Percentiles rank a stretch among this genome's conserved stretches.
These are phyloP conservation scores for Drosophila engyochracea DNA, from an alignment of 2,888 invertebrate species.

Conservation along the genomic window DNA sequence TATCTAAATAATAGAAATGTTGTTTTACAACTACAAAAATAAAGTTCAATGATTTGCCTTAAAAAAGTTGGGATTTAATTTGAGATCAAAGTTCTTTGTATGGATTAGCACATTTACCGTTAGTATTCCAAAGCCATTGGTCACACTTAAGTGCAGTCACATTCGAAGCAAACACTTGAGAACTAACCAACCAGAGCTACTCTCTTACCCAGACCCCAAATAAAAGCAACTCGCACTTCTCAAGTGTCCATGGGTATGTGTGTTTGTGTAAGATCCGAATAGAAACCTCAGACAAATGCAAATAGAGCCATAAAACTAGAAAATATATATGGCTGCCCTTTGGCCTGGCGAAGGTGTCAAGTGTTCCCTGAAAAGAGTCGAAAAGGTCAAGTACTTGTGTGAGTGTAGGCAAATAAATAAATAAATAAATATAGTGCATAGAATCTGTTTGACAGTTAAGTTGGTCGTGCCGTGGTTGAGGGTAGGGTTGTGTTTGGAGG, in stretches of 20 bases:
- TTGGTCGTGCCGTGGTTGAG: not conserved
- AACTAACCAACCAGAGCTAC: slow-evolving; percentile 26
- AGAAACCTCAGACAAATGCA: slow-evolving; percentile 49
- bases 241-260: slow-evolving; percentile 8
- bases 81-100: not conserved
- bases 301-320: slow-evolving; percentile 60
- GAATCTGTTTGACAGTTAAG: slow-evolving; percentile 8
- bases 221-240: slow-evolving; percentile 47
- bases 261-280: slow-evolving; percentile 62
- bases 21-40: not conserved
- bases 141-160: slow-evolving; percentile 23
- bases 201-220: slow-evolving; percentile 15
- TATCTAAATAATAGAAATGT: not conserved
- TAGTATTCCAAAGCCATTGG: slow-evolving; percentile 10
- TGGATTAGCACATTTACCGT: not conserved
- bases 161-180: slow-evolving; percentile 28
- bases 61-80: not conserved
- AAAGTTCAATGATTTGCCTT: not conserved
- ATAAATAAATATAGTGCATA: slow-evolving; percentile 17
- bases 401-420: slow-evolving; percentile 27
- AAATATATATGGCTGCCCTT: slow-evolving; percentile 39
- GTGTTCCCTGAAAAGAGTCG: slow-evolving; percentile 57
- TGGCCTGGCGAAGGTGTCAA: slow-evolving; percentile 53
- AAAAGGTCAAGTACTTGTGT: slow-evolving; percentile 53
- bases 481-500: not conserved